These are phyloP conservation scores for Leptopilina boulardi DNA, from an alignment of 1,140 invertebrate genomes.

Conservation along the genomic window DNA sequence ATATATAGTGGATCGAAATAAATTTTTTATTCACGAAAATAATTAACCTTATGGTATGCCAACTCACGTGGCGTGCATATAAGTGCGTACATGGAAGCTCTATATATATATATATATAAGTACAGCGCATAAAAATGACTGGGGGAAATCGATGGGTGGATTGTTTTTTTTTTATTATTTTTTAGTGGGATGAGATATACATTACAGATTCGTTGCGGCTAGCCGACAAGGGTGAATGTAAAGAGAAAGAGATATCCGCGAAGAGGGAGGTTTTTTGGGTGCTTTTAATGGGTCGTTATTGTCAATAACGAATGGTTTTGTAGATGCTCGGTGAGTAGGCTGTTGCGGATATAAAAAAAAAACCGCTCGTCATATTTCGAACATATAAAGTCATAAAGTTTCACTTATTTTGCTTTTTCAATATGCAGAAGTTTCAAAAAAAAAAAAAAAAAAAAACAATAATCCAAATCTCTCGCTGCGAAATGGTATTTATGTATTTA, in stretches of 20 bases:
- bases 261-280: constrained; percentile 10
- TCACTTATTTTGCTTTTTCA: constrained; percentile 3
- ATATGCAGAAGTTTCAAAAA: neutral
- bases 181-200: neutral
- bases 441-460: neutral
- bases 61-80: neutral
- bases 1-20: neutral
- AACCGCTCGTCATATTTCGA: neutral
- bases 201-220: constrained; percentile 21
- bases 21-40: neutral
- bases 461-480: neutral
- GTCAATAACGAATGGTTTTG: constrained; percentile 23
- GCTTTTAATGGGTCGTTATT: constrained; percentile 27
- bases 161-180: neutral
- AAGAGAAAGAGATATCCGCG: neutral
- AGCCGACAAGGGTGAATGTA: neutral
- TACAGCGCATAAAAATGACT: neutral
- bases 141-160: constrained; percentile 20
- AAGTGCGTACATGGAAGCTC: neutral
- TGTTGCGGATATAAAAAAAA: constrained; percentile 16
- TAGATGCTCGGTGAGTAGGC: neutral
- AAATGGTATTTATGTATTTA: too few relatives aligned
- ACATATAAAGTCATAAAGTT: neutral
- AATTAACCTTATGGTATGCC: neutral
- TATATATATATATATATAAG: neutral